These are phyloP conservation scores for Erythrolamprus reginae DNA, from an alignment of 2,113 vertebrate genomes.

Conservation along the genomic window DNA sequence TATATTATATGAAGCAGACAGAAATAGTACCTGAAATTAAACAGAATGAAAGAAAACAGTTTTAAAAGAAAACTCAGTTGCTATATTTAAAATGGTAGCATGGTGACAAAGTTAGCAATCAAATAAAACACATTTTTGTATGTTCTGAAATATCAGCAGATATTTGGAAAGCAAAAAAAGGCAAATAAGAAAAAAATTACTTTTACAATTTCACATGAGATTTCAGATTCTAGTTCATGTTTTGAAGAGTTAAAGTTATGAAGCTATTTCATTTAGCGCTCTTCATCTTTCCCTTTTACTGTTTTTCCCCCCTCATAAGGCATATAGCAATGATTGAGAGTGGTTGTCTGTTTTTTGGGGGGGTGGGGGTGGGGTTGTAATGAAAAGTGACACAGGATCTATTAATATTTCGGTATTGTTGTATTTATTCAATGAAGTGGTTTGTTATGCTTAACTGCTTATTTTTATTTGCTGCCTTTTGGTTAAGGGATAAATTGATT, in stretches of 20 bases:
- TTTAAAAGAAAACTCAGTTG: not conserved
- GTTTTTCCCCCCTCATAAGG: not conserved
- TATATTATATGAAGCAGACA: not conserved
- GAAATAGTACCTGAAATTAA: not conserved
- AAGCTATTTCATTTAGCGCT: not conserved
- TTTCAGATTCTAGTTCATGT: not conserved
- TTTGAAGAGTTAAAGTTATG: not conserved
- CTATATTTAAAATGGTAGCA: not conserved
- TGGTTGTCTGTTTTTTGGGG: not conserved
- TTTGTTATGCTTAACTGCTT: not conserved
- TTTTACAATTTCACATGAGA: not conserved
- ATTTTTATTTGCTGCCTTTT: not conserved
- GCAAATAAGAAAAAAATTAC: not conserved
- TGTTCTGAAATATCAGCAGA: not conserved
- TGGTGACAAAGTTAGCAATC: not conserved
- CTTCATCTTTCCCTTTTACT: not conserved
- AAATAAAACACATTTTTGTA: conserved; percentile 1
- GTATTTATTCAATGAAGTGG: not conserved
- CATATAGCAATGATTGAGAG: not conserved
- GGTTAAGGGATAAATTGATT: not conserved
- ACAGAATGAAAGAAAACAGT: not conserved
- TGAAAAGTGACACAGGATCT: not conserved
- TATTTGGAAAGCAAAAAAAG: not conserved
- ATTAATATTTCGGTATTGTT: not conserved
- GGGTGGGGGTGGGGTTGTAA: too few species aligned